Evolutionary conservation across 2,888 invertebrate genomes (phyloP).

Genomic region (Spilarctia lutea): DNA sequence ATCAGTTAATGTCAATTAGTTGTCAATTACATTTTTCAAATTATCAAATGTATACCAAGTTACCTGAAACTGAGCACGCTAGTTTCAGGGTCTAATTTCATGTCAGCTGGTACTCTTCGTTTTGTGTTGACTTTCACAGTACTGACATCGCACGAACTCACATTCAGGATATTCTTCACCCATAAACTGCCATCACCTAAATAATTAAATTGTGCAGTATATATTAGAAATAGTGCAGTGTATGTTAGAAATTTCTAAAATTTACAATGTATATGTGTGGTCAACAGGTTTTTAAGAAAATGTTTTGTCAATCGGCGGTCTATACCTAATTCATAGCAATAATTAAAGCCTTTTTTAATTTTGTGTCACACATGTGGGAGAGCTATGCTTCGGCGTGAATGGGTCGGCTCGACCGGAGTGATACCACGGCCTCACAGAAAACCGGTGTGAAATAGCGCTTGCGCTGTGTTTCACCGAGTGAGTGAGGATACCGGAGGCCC

Average conservation of each 20-base stretch:
- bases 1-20: not conserved
- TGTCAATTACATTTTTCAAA: not conserved
- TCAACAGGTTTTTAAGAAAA: not conserved
- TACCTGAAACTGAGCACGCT: slow-evolving; percentile 32
- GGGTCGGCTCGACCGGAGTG: too few species aligned
- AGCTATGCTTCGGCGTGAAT: too few species aligned
- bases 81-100: not conserved
- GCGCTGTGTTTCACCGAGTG: too few species aligned
- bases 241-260: not conserved
- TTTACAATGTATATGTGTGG: not conserved
- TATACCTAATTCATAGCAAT: not conserved
- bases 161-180: slow-evolving; percentile 70
- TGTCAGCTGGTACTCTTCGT: not conserved
- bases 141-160: slow-evolving; percentile 62
- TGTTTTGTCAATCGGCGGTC: not conserved
- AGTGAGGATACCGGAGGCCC: too few species aligned
- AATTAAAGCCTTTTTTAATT: not conserved
- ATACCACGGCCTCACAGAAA: too few species aligned
- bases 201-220: not conserved
- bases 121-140: slow-evolving; percentile 21
- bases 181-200: slow-evolving; percentile 67
- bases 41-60: not conserved
- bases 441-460: too few species aligned
- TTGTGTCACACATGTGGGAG: not conserved
- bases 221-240: not conserved